These are phyloP conservation scores for Cynocephalus volans DNA, from an alignment of 2,113 vertebrate species.

Conservation along the genomic window DNA sequence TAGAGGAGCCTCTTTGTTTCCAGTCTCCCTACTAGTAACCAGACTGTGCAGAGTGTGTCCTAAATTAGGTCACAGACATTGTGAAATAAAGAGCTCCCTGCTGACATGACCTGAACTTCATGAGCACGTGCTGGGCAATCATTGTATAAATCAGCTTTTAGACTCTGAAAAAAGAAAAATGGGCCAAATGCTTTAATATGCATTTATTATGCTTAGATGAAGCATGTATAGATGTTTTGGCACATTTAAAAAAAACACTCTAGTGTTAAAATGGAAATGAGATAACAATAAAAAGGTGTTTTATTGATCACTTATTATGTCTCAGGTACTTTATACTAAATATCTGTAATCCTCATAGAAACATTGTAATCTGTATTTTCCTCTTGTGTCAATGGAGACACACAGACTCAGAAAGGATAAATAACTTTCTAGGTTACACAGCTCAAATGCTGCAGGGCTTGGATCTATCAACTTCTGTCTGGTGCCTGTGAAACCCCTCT, in stretches of 20 bases:
- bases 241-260: background rate
- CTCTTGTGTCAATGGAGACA: background rate
- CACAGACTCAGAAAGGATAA: background rate
- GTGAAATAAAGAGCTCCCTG: slow-evolving; percentile 5
- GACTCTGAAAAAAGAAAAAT: background rate
- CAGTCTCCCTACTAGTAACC: background rate
- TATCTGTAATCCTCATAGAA: background rate
- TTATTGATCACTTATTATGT: background rate
- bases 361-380: background rate
- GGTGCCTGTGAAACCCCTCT: rapidly evolving
- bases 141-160: background rate
- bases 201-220: background rate
- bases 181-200: background rate
- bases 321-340: background rate
- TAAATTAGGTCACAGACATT: background rate
- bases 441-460: background rate
- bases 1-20: background rate
- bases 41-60: background rate
- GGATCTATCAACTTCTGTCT: background rate
- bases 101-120: background rate
- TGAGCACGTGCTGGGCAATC: background rate
- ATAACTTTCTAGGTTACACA: background rate
- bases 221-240: background rate
- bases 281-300: background rate
- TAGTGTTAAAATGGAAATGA: slow-evolving; percentile 23